A percentile compares a stretch with the other conserved stretches of the same genome.
phyloP scores from a whole-genome alignment of 1,140 invertebrate species.

The Caerostris darwini region DNA sequence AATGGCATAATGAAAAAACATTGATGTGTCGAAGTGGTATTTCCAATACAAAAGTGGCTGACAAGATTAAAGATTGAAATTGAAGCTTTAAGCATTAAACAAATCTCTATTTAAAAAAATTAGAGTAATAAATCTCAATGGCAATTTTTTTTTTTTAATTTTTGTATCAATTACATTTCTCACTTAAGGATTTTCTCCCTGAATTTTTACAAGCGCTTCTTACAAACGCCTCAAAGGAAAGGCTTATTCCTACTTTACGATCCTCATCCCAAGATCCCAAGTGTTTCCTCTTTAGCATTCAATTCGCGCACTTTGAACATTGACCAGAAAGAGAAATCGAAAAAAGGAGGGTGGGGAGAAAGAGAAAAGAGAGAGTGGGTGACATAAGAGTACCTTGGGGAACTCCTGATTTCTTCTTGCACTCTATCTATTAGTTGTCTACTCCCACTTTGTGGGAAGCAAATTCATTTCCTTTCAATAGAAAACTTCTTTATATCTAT shows the following conservation, averaged over 20 bases:
- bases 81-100: too few relatives aligned
- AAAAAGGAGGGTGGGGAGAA: neutral
- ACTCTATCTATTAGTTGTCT: conserved; percentile 49
- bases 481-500: neutral
- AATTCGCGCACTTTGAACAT: neutral
- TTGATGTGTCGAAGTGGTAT: too few relatives aligned
- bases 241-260: neutral
- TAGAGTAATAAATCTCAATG: too few relatives aligned
- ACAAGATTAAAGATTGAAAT: too few relatives aligned
- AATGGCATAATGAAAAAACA: too few relatives aligned
- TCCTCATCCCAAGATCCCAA: neutral
- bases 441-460: conserved; percentile 61
- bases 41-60: too few relatives aligned
- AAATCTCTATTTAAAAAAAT: too few relatives aligned
- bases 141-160: too few relatives aligned
- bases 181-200: neutral
- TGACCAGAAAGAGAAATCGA: neutral
- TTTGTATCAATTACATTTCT: neutral
- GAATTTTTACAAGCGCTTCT: neutral
- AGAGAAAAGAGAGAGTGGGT: neutral
- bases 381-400: neutral
- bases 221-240: too few relatives aligned
- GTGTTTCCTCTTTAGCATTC: neutral
- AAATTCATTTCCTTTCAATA: conserved; percentile 74
- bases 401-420: conserved; percentile 7